A percentile compares a stretch with the other conserved stretches of the same genome.
phyloP scores from a whole-genome alignment of 2,888 invertebrate species.

The Mystacides longicornis region DNA sequence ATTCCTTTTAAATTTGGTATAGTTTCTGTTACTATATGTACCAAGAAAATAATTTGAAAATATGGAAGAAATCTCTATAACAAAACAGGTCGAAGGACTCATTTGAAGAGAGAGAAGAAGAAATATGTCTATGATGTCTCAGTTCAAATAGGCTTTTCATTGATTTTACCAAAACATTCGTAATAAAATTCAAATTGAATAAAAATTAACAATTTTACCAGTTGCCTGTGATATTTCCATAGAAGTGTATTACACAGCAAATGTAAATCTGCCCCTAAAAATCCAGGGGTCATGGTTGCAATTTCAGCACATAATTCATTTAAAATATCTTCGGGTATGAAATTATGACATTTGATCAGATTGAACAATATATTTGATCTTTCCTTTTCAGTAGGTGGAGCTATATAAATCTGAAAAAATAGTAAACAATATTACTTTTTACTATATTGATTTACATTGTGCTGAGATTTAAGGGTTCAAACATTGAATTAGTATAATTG shows the following conservation, averaged over 20 bases:
- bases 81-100: too few species aligned
- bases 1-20: too few species aligned
- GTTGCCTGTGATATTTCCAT: slow-evolving; percentile 9
- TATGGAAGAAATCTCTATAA: too few species aligned
- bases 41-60: too few species aligned
- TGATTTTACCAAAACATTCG: not conserved
- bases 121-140: too few species aligned
- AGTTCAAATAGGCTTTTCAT: not conserved
- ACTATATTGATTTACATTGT: too few species aligned
- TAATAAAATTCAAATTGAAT: not conserved
- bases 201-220: slow-evolving; percentile 1
- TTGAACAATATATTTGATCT: slow-evolving; percentile 37
- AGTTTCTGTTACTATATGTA: too few species aligned
- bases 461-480: too few species aligned
- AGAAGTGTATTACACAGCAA: slow-evolving; percentile 37
- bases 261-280: slow-evolving; percentile 48
- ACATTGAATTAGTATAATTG: too few species aligned
- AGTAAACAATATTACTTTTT: too few species aligned
- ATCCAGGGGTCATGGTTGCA: slow-evolving; percentile 49
- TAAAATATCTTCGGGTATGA: slow-evolving; percentile 19
- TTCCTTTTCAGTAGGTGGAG: slow-evolving; percentile 39
- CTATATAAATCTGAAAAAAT: slow-evolving; percentile 37
- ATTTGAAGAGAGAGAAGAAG: too few species aligned
- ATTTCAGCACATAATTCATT: slow-evolving; percentile 28
- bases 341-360: slow-evolving; percentile 26